Percentiles rank a stretch among this genome's conserved stretches.
phyloP scores from a whole-genome alignment of 2,113 vertebrate species.

The Coptodon bakossiorum region DNA sequence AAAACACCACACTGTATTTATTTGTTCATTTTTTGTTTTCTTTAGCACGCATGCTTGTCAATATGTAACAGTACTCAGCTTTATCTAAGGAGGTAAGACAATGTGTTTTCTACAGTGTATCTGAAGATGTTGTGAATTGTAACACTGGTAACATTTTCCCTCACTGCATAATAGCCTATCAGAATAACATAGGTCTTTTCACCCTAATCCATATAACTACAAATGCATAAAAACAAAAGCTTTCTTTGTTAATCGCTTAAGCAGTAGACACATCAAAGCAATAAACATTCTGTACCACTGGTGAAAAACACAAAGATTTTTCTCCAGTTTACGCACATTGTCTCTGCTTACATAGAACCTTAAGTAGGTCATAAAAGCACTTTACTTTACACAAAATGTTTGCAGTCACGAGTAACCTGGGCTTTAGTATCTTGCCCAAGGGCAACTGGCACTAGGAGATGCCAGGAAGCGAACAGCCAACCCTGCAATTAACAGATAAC shows the following conservation, averaged over 20 bases:
- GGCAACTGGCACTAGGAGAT: background rate
- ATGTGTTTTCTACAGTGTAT: background rate
- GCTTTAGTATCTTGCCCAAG: background rate
- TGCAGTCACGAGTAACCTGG: background rate
- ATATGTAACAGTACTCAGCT: background rate
- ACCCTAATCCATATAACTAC: background rate
- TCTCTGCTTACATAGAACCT: background rate
- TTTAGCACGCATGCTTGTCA: background rate
- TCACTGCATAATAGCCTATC: background rate
- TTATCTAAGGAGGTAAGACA: background rate
- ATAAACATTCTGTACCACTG: too few species aligned
- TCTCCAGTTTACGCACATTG: background rate
- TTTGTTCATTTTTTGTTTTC: background rate
- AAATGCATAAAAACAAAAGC: background rate
- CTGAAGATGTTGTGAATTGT: background rate
- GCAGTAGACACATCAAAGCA: background rate
- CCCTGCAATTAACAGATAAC: background rate
- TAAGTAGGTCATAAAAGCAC: background rate
- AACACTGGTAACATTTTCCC: background rate
- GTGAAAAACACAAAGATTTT: background rate
- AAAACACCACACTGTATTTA: fast-evolving
- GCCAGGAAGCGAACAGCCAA: background rate
- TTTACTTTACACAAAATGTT: background rate
- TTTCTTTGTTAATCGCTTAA: fast-evolving
- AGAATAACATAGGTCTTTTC: background rate